phyloP scores from a whole-genome alignment of 2,113 vertebrate genomes.

The Atherinomorus stipes region DNA sequence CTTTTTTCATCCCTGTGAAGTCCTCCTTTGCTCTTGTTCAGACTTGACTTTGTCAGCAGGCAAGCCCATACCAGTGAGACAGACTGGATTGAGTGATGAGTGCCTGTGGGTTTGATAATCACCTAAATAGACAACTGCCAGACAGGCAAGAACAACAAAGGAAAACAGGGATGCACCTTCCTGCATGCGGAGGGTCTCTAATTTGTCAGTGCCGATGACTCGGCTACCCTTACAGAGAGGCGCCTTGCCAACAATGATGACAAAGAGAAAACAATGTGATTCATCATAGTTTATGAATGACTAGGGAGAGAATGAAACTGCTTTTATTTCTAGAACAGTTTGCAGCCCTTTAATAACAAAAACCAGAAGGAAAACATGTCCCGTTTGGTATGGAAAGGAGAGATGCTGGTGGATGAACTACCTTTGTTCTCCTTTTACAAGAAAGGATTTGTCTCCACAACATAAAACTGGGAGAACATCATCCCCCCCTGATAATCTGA shows the following conservation, averaged over 20 bases:
- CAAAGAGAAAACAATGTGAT: constrained; percentile 8
- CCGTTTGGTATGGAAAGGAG: background rate
- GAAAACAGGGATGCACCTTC: constrained; percentile 50
- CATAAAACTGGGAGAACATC: no score
- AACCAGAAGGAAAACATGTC: background rate
- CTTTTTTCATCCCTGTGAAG: constrained; percentile 40
- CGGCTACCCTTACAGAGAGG: constrained; percentile 28
- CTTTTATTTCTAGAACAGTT: background rate
- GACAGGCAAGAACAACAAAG: constrained; percentile 74
- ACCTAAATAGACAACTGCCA: constrained; percentile 68
- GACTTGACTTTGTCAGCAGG: constrained; percentile 69
- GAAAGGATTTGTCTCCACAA: background rate
- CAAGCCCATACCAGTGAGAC: constrained; percentile 56
- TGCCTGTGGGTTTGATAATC: constrained; percentile 72
- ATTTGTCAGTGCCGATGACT: constrained; percentile 55
- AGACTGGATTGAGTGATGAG: constrained; percentile 68
- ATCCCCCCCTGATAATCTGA: no score
- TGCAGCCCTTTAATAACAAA: constrained; percentile 20
- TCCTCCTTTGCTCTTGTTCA: constrained; percentile 60
- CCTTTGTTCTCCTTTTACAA: background rate
- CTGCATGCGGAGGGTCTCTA: constrained; percentile 42
- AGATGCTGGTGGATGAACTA: constrained; percentile 2
- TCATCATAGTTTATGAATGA: constrained; percentile 9
- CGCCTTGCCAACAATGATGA: constrained; percentile 30
- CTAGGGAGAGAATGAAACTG: constrained; percentile 1